Evolutionary conservation across 2,888 invertebrate genomes (phyloP), one percentile per base, ranked within the genome.

Genomic region (Cactoblastis cactorum): DNA sequence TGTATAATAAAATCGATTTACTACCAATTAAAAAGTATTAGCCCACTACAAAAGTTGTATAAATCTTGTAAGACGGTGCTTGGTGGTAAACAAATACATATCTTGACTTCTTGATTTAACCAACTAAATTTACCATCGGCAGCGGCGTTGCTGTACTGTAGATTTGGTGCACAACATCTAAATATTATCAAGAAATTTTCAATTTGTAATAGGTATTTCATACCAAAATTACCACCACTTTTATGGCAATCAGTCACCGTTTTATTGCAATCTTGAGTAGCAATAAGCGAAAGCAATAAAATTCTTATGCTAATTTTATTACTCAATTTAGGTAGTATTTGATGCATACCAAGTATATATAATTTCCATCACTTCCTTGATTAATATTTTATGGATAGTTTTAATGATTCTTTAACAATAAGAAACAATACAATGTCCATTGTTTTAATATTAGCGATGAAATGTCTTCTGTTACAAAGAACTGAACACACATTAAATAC

Each of bases 221-320:
- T n/a, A 28, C 43, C 28, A 32, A 43, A 43, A 28, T 43, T 43
- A 28, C 28, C 9, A 9, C 28, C 43, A 28, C 11, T 43, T 43
- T 43, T 43, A 43, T 43, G 43, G 28, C 28, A 28, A 43, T 43
- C 43, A 43, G 43, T 17, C 15, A 43, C 28, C 43, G 28, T 43
- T 43, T 43, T 43, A 43, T 32, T 24, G 17, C 28, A 14, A 4
- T 28, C 17, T 43, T 28, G 17, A 43, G 28, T 15, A 43, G 28
- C 43, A 43, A 28, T 43, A 43, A 43, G 43, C 43, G 17, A 43
- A 43, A 28, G 43, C 12, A 28, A 43, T 43, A 43, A 43, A 43
- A 43, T 28, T 28, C 14, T 43, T 43, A 43, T 43, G 43, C 43
- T 28, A 32, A 43, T 43, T 28, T 43, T 43, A 43, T 43, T 43